A percentile compares a stretch with the other conserved stretches of the same genome.
Evolutionary conservation across 2,888 invertebrate genomes (phyloP).

Genomic region (Julus scanicus): DNA sequence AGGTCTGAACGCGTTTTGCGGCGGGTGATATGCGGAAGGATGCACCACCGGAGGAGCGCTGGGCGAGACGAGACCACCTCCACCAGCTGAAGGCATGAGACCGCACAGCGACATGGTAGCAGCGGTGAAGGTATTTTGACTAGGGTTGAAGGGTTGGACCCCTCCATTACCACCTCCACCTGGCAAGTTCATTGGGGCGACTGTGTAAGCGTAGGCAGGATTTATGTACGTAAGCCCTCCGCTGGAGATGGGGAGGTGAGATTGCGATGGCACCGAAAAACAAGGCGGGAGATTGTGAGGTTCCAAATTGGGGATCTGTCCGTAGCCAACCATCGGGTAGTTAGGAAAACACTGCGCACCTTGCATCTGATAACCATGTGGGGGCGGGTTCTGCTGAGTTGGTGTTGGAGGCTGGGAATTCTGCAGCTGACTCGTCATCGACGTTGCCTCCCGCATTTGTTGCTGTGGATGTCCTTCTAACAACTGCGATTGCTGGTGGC

Average conservation of each 20-base stretch:
- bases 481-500: not conserved
- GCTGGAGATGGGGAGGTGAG: constrained; percentile 52
- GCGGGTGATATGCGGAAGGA: constrained; percentile 55
- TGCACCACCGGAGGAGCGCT: constrained; percentile 53
- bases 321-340: constrained; percentile 53
- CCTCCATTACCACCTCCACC: constrained; percentile 40
- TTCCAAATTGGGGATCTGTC: constrained; percentile 47
- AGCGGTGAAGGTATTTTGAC: constrained; percentile 52
- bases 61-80: constrained; percentile 51
- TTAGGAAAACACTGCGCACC: constrained; percentile 44
- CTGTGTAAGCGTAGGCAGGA: constrained; percentile 52
- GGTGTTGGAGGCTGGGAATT: constrained; percentile 19
- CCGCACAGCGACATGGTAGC: constrained; percentile 51
- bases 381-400: constrained; percentile 20
- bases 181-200: constrained; percentile 27
- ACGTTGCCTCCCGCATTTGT: constrained; percentile 16
- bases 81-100: constrained; percentile 10
- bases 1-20: constrained; percentile 56
- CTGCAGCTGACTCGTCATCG: constrained; percentile 34
- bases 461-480: constrained; percentile 48
- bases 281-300: constrained; percentile 53
- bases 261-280: constrained; percentile 51
- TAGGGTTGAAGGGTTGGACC: constrained; percentile 47
- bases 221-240: constrained; percentile 48
- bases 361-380: constrained; percentile 36